Percentiles rank a stretch among this genome's conserved stretches.
Evolutionary conservation across 2,888 invertebrate species (phyloP).

Genomic region (Cryptocephalus moraei): DNA sequence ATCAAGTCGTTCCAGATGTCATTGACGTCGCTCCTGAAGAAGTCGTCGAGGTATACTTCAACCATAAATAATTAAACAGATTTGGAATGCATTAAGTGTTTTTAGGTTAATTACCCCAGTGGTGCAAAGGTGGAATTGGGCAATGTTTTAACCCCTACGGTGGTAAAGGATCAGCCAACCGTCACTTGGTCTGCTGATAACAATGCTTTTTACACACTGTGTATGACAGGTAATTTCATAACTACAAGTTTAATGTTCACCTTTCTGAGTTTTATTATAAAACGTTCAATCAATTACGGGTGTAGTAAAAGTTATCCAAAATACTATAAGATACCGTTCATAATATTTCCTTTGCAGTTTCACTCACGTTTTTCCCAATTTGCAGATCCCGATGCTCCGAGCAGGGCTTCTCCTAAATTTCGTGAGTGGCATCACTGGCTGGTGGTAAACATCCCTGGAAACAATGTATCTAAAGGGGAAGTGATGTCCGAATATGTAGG

Average conservation of each 20-base stretch:
- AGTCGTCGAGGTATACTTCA: slow-evolving; percentile 18
- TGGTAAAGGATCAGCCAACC: slow-evolving; percentile 35
- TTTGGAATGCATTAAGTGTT: not conserved
- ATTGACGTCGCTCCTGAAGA: slow-evolving; percentile 26
- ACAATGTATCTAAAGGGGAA: slow-evolving; percentile 58
- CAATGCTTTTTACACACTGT: slow-evolving; percentile 45
- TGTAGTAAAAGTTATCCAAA: no score
- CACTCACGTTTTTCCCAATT: not conserved
- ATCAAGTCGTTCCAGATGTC: slow-evolving; percentile 30
- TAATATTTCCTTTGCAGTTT: no score
- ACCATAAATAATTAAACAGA: not conserved
- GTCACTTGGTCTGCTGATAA: slow-evolving; percentile 42
- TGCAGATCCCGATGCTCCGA: slow-evolving; percentile 84
- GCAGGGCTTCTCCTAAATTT: slow-evolving; percentile 63
- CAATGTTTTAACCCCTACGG: slow-evolving; percentile 26
- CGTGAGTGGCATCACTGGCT: slow-evolving; percentile 91
- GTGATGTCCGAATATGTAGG: slow-evolving; percentile 69
- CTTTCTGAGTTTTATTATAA: no score
- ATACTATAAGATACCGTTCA: no score
- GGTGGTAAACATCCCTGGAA: slow-evolving; percentile 74
- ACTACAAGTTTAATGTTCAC: no score
- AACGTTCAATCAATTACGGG: no score
- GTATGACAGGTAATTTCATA: slow-evolving; percentile 43
- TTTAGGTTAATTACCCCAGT: slow-evolving; percentile 23
- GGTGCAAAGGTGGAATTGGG: slow-evolving; percentile 25